phyloP scores from a whole-genome alignment of 2,888 invertebrate species.

The Netelia inedita region DNA sequence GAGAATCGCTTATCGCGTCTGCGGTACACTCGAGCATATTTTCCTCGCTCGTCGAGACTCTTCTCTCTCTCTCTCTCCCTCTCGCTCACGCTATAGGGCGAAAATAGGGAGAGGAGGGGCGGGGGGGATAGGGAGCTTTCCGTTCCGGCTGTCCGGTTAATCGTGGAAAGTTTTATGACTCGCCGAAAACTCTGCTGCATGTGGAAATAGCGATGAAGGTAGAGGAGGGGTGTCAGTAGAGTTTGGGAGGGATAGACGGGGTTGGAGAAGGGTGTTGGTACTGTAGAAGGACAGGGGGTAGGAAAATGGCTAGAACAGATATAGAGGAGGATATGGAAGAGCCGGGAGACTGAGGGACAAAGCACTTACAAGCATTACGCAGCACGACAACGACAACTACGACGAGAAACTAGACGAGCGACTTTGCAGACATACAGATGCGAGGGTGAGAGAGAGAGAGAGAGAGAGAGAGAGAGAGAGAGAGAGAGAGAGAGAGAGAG shows the following conservation, averaged over 20 bases:
- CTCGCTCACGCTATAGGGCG: background rate
- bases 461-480: slow-evolving; percentile 11
- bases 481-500: slow-evolving; percentile 9
- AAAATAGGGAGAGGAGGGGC: background rate
- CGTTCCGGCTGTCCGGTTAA: slow-evolving; percentile 62
- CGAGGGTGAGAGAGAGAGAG: slow-evolving; percentile 13
- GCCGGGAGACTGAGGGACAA: slow-evolving; percentile 49
- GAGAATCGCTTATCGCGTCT: slow-evolving; percentile 12
- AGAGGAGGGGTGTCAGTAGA: background rate
- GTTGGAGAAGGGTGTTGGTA: background rate
- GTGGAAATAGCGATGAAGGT: slow-evolving; percentile 42
- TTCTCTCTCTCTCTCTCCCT: background rate
- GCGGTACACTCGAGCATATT: background rate
- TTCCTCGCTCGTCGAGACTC: background rate
- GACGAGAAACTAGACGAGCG: slow-evolving; percentile 39
- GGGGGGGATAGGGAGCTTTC: slow-evolving; percentile 42
- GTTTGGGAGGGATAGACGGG: slow-evolving; percentile 12
- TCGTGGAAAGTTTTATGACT: slow-evolving; percentile 66
- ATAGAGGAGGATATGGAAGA: slow-evolving; percentile 9
- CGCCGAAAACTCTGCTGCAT: slow-evolving; percentile 34
- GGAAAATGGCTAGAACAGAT: slow-evolving; percentile 17
- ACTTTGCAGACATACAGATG: slow-evolving; percentile 9
- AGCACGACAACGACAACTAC: slow-evolving; percentile 43
- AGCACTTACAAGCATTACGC: slow-evolving; percentile 62
- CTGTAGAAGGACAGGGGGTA: background rate